phyloP scores from a whole-genome alignment of 2,113 vertebrate genomes.

The Daphoenositta chrysoptera region DNA sequence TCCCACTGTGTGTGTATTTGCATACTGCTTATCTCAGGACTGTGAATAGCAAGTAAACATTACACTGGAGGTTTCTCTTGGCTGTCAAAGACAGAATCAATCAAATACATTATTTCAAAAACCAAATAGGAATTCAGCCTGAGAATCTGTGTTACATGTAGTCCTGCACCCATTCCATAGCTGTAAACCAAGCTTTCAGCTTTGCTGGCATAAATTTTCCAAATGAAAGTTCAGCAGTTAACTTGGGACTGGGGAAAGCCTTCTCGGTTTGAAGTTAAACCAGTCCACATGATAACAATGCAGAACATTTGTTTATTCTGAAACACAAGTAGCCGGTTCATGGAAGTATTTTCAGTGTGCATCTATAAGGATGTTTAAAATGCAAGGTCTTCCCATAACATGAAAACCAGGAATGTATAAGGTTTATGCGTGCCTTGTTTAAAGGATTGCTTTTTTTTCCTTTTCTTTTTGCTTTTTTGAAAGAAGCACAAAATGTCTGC shows the following conservation, averaged over 20 bases:
- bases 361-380: background rate
- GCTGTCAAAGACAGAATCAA: background rate
- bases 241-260: background rate
- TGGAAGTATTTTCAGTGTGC: background rate
- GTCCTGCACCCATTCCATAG: background rate
- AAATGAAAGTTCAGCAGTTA: background rate
- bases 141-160: background rate
- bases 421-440: conserved; percentile 26
- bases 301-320: background rate
- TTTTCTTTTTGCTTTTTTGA: background rate
- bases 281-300: background rate
- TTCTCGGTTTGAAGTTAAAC: background rate
- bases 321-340: background rate
- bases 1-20: background rate
- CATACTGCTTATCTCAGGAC: background rate
- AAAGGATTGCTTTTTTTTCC: background rate
- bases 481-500: conserved; percentile 71
- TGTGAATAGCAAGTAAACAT: background rate
- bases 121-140: background rate
- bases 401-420: conserved; percentile 11
- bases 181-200: background rate
- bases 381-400: background rate
- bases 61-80: background rate
- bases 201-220: background rate
- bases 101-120: background rate